phyloP scores from a whole-genome alignment of 2,797 vertebrate species.

The Phrynocephalus forsythii region DNA sequence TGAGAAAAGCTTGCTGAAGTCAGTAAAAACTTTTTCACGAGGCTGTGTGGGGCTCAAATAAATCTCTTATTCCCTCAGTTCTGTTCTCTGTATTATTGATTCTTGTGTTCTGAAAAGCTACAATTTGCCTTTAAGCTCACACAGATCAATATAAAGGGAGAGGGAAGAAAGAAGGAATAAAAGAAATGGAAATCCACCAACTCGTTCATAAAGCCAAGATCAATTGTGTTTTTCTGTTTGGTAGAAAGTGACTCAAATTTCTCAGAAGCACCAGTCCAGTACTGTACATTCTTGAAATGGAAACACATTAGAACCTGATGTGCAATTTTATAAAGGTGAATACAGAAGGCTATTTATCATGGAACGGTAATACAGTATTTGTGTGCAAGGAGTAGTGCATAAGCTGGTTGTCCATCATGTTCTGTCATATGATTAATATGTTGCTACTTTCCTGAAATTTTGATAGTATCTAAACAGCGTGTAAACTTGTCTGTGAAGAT shows the following conservation, averaged over 20 bases:
- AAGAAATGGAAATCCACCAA: slow-evolving; percentile 32
- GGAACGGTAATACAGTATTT: neutral
- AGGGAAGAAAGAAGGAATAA: neutral
- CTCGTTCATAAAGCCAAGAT: slow-evolving; percentile 11
- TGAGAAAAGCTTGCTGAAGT: neutral
- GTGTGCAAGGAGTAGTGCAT: neutral
- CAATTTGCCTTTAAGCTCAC: neutral
- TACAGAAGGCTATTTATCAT: no score
- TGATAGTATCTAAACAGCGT: neutral
- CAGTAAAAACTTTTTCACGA: neutral
- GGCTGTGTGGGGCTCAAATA: neutral
- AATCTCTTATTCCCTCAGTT: accelerated
- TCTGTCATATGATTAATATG: neutral
- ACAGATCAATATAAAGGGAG: accelerated
- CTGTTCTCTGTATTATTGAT: neutral
- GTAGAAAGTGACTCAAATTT: slow-evolving; percentile 7
- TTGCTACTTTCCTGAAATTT: neutral
- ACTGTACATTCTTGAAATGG: slow-evolving; percentile 56
- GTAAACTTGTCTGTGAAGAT: neutral
- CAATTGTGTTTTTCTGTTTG: slow-evolving; percentile 38
- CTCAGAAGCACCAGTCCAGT: slow-evolving; percentile 13
- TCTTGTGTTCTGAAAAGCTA: slow-evolving; percentile 38
- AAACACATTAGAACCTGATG: slow-evolving; percentile 55
- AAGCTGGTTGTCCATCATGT: neutral
- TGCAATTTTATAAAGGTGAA: slow-evolving; percentile 37